phyloP scores from a whole-genome alignment of 2,797 vertebrate species.

The Tapirus indicus region DNA sequence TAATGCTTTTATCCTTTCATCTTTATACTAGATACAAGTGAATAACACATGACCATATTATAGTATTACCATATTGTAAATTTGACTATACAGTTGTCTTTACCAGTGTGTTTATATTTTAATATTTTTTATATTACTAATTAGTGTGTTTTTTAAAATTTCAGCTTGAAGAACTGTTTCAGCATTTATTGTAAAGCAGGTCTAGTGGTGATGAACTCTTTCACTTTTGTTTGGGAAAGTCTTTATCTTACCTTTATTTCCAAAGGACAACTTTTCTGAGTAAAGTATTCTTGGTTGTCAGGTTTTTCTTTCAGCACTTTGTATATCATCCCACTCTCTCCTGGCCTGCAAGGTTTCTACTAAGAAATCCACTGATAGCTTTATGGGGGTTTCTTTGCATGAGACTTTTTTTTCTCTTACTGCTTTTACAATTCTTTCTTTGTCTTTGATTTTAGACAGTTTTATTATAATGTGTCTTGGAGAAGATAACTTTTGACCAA shows the following conservation, averaged over 20 bases:
- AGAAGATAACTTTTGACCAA: neutral
- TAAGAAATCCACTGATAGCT: no score
- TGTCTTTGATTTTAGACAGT: neutral
- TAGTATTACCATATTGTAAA: neutral
- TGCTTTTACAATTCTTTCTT: neutral
- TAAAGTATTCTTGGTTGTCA: neutral
- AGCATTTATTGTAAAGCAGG: neutral
- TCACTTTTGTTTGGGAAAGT: neutral
- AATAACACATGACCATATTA: no score
- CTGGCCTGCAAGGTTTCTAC: neutral
- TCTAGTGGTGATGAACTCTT: neutral
- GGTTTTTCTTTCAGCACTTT: neutral
- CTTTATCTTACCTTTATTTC: neutral
- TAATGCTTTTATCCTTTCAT: no score
- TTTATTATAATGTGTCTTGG: neutral
- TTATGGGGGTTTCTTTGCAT: neutral
- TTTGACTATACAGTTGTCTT: neutral
- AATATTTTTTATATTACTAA: neutral
- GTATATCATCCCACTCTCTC: neutral
- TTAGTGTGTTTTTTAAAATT: neutral
- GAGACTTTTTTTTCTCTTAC: neutral
- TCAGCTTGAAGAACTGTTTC: neutral
- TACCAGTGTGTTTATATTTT: neutral
- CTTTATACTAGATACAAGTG: no score
- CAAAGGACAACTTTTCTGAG: neutral